A percentile compares a stretch with the other conserved stretches of the same genome.
Conservation (phyloP, 2,113 vertebrate genomes). For the Nanger granti region DNA sequence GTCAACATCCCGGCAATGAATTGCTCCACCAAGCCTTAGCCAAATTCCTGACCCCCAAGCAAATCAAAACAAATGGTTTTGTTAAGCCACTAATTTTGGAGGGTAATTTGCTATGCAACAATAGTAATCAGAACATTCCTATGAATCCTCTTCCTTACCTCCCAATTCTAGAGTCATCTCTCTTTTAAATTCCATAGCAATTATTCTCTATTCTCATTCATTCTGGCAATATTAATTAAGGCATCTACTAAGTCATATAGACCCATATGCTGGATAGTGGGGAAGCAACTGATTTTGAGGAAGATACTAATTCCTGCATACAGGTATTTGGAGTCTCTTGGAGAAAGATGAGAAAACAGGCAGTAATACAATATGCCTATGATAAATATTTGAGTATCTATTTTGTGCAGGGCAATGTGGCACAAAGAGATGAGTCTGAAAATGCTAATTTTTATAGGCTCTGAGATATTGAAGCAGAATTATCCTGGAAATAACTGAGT, state of each 20-base stretch:
- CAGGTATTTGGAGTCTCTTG: neutral
- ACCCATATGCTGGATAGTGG: neutral
- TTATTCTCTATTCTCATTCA: neutral
- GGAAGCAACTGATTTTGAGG: neutral
- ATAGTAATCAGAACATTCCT: neutral
- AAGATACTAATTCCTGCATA: neutral
- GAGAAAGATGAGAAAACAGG: neutral
- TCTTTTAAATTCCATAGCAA: neutral
- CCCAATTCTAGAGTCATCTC: neutral
- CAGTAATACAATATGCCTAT: neutral
- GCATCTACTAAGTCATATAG: neutral
- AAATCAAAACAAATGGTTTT: neutral
- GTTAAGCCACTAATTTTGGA: neutral
- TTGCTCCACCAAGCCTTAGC: neutral
- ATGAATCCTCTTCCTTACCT: neutral
- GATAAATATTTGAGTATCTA: neutral
- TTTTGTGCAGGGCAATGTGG: neutral
- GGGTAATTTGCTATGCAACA: neutral
- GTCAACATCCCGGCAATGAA: neutral
- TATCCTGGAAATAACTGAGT: neutral
- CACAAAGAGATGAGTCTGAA: neutral
- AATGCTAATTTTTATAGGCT: neutral
- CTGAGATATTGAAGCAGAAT: neutral
- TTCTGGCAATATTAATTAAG: neutral
- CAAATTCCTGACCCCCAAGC: neutral